phyloP scores from a whole-genome alignment of 2,113 vertebrate species.

The Motacilla tschutschensis region DNA sequence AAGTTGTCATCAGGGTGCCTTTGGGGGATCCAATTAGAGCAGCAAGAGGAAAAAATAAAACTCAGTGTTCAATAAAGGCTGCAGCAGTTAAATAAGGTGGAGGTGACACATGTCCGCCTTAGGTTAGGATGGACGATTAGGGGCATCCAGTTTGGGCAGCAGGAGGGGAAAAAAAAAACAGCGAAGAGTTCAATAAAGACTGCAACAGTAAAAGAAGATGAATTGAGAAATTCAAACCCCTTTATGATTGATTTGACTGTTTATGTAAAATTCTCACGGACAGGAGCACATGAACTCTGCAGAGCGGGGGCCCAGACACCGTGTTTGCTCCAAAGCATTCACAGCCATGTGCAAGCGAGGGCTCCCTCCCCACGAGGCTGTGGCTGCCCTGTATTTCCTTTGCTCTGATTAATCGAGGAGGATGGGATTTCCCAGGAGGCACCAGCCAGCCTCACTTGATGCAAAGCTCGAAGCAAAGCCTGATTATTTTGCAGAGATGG shows the following conservation, averaged over 20 bases:
- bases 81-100: neutral
- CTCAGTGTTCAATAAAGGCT: neutral
- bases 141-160: neutral
- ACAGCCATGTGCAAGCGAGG: neutral
- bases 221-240: neutral
- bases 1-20: neutral
- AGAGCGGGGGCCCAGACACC: neutral
- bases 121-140: neutral
- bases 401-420: neutral
- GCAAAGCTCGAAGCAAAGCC: neutral
- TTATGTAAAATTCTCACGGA: neutral
- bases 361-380: neutral
- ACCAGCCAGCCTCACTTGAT: neutral
- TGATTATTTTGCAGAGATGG: neutral
- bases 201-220: neutral
- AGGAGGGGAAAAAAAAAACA: neutral
- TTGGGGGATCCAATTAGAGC: neutral
- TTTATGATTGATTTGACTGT: neutral
- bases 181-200: neutral
- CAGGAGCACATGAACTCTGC: neutral
- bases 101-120: neutral
- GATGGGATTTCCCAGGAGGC: constrained; percentile 28
- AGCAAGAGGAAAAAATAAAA: neutral
- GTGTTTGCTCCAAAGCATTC: neutral
- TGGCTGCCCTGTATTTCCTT: neutral